Evolutionary conservation across 1,140 invertebrate genomes (phyloP).

Genomic region (Eumeta japonica): DNA sequence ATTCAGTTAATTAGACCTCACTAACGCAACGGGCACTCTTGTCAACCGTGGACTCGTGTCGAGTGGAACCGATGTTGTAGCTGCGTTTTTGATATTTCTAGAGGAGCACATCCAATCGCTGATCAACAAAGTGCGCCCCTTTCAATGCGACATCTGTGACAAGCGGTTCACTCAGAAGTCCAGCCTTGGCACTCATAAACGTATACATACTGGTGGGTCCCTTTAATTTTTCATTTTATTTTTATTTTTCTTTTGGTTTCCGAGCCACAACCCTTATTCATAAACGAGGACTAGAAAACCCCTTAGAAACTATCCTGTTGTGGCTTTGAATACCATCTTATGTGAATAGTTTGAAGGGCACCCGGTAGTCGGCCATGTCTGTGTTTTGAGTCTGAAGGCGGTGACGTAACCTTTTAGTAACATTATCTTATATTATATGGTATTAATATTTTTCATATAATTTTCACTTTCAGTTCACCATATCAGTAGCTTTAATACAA

Average conservation of each 20-base stretch:
- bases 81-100: conserved; percentile 56
- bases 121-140: conserved; percentile 68
- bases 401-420: not conserved
- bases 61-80: conserved; percentile 39
- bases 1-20: conserved; percentile 45
- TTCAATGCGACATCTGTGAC: conserved; percentile 74
- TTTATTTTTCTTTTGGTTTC: conserved; percentile 42
- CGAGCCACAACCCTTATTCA: conserved; percentile 33
- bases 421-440: not conserved
- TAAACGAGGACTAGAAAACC: too few species aligned
- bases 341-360: conserved; percentile 58
- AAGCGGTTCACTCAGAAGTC: conserved; percentile 78
- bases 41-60: conserved; percentile 20
- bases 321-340: conserved; percentile 49
- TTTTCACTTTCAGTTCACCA: too few species aligned
- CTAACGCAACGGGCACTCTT: conserved; percentile 42
- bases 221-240: conserved; percentile 40
- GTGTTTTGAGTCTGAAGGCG: not conserved
- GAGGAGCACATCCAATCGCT: conserved; percentile 61
- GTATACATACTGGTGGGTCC: conserved; percentile 73
- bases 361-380: conserved; percentile 19
- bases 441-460: too few species aligned
- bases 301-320: conserved; percentile 25
- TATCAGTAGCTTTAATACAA: not conserved
- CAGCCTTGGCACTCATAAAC: conserved; percentile 79